Base-by-base conservation (phyloP, 2,113 vertebrate genomes). In the Crocuta crocuta region DNA sequence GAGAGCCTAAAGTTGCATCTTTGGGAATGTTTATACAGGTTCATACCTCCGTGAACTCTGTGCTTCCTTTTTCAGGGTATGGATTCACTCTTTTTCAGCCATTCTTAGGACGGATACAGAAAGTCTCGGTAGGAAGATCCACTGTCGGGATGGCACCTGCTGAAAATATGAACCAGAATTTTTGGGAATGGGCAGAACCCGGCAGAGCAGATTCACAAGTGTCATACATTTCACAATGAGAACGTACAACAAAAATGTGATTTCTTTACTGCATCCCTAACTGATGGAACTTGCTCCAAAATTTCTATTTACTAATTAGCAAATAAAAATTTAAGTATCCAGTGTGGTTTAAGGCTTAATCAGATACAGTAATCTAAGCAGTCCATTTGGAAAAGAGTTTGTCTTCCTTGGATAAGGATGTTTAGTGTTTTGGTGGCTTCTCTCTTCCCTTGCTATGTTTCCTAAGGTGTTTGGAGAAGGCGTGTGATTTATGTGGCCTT, bases 261-360 rank as follows among this genome's bases (percentile, higher is more conserved):
- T 63, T 86, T 96, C 58, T 85, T 96, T 48, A 48, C 88, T 55
- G 61, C 5, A 17, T 33, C 13, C 15, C 55, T 73, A 93, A 86
- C 39, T 71, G 71, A 83, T 82, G 89, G 79, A 53, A 23, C 17
- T 85, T 71, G 82, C 39, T 23, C 73, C n/a, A 39, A 94, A 89
- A 95, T 81, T 28, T 24, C 61, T 95, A 76, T 91, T 89, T 89
- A 97, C 66, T 96, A 78, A 89, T 84, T 55, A 91, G 26, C 70
- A 91, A 71, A 39, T 79, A 63, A 78, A 76, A 39, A 87, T 65
- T 16, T 78, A 68, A 78, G 39, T 85, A 50, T 43, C 8, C 26
- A 85, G 0, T 82, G 48, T 79, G 45, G 33, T 61, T 89, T 85
- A 91, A 87, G 93, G 71, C 55, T 65, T 79, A 53, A 43, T 58